Conservation (phyloP, 2,888 invertebrate species). For the Trachelus stipa region DNA sequence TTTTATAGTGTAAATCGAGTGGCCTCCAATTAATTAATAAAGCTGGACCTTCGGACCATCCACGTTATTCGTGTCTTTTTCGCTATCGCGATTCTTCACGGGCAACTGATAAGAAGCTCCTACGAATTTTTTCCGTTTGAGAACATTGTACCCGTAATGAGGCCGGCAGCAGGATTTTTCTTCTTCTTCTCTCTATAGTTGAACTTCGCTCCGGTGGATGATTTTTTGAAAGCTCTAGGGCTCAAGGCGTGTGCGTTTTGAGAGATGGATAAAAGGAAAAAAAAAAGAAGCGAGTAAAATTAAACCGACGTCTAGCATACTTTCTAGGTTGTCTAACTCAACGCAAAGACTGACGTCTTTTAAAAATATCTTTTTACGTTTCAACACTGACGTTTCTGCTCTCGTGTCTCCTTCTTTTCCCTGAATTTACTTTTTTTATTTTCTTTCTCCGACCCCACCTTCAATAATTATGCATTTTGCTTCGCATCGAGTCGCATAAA, state of each 20-base stretch:
- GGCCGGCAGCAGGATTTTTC: not conserved
- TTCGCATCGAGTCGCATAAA: not conserved
- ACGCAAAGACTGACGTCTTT: conserved; percentile 44
- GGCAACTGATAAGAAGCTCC: not conserved
- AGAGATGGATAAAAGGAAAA: not conserved
- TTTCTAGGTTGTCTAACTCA: not conserved
- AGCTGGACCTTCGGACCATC: no score
- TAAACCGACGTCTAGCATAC: not conserved
- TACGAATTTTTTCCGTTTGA: not conserved
- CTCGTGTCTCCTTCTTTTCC: not conserved
- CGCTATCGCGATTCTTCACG: no score
- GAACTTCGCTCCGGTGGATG: no score
- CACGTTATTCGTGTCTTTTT: no score
- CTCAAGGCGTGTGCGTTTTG: not conserved
- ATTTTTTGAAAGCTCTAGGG: not conserved
- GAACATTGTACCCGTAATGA: not conserved
- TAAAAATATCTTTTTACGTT: conserved; percentile 30
- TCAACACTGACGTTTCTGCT: not conserved
- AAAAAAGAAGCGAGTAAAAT: not conserved
- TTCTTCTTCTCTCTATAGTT: not conserved
- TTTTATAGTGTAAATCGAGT: not conserved
- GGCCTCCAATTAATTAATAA: not conserved
- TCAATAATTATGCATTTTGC: not conserved
- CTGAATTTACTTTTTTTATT: not conserved
- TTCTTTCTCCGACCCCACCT: no score